These are phyloP conservation scores for Atherix ibis DNA, from an alignment of 2,888 invertebrate species.

Conservation along the genomic window DNA sequence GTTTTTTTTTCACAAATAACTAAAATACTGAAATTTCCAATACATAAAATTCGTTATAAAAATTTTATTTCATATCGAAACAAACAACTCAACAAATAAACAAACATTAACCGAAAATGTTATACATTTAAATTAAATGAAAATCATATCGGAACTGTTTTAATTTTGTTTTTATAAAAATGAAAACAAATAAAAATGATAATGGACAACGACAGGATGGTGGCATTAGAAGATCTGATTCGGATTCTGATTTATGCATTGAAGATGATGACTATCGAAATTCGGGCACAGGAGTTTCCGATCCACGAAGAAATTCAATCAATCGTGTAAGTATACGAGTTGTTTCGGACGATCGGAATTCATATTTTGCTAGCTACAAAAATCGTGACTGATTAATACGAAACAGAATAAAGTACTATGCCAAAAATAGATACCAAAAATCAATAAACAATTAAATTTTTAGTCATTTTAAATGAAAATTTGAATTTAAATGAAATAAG, in stretches of 20 bases:
- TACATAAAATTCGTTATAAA: too few species aligned
- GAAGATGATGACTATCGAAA: constrained; percentile 45
- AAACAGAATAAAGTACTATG: not conserved
- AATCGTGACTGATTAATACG: constrained; percentile 26
- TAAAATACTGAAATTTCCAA: too few species aligned
- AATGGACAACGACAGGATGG: constrained; percentile 40
- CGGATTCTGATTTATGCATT: constrained; percentile 81
- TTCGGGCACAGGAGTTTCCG: constrained; percentile 20
- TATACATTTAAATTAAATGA: too few species aligned
- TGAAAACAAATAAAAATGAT: not conserved
- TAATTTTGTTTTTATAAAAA: constrained; percentile 3
- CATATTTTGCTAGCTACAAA: constrained; percentile 32
- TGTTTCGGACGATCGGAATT: constrained; percentile 29
- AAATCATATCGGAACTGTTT: too few species aligned
- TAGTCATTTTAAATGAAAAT: not conserved
- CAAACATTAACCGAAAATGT: too few species aligned
- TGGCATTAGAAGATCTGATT: constrained; percentile 53
- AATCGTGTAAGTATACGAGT: constrained; percentile 34
- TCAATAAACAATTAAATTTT: not conserved
- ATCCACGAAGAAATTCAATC: constrained; percentile 29
- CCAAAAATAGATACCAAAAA: not conserved
- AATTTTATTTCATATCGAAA: too few species aligned
- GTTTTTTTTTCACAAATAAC: too few species aligned
- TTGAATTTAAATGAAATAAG: not conserved
- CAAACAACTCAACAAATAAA: too few species aligned